Evolutionary conservation across 2,797 vertebrate species (phyloP), one percentile per base, ranked within the genome.

Genomic region (Sciurus vulgaris): DNA sequence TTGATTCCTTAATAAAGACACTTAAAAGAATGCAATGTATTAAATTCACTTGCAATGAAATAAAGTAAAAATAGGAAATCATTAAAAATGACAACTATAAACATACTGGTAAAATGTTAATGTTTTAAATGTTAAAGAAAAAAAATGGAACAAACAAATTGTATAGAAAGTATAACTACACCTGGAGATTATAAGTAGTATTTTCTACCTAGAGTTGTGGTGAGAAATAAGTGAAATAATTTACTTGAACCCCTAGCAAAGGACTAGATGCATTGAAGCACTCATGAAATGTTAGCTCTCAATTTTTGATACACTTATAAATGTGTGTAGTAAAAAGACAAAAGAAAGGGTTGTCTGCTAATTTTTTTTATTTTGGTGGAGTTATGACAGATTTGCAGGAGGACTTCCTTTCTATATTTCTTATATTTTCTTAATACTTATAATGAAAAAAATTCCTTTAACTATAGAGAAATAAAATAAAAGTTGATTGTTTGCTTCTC

Each of bases 301-400:
- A 33, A 22, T 76, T 83, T 88, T 76, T 41, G 26, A 24, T 5
- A 2, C 38, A 14, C 6, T 4, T 49, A 12, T 30, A 54, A 59
- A 79, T 70, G 1, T 59, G 11, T 8, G 47, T 35, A 49, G 26
- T 51, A 51, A 86, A 59, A 70, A 83, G 35, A 73, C 0, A 0
- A 49, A 83, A 56, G 26, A 26, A 63, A 47, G 14, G 13, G 35
- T 51, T 51, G 38, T 33, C 9, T 84, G 26, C 10, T 74, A 59
- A 83, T 76, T 89, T 26, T n/a, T 65, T 94, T 65, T 70, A 79
- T 92, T 92, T 92, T 81, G 7, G 30, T 69, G 33, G 35, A 24
- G 7, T 59, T 56, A 41, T 13, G 14, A 41, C 20, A 44, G 69
- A 85, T 14, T 83, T 44, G 9, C 20, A 33, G 38, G 22, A 79